These are phyloP conservation scores for Phaedon cochleariae DNA, from an alignment of 2,888 invertebrate genomes.

Conservation along the genomic window DNA sequence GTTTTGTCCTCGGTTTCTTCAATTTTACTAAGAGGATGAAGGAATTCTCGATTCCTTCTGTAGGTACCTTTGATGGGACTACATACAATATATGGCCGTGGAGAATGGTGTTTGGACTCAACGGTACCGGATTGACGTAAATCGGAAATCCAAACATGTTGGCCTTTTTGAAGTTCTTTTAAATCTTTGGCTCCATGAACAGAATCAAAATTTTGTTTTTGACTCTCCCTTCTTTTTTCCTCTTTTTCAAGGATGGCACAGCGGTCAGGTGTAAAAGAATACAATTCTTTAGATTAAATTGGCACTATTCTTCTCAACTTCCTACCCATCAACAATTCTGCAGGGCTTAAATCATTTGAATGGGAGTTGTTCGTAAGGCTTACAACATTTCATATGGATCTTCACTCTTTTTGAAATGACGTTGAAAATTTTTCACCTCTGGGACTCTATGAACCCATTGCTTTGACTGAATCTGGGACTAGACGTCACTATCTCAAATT, in stretches of 20 bases:
- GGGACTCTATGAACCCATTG: constrained; percentile 41
- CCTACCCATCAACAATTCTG: constrained; percentile 47
- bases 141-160: constrained; percentile 46
- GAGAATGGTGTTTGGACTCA: constrained; percentile 9
- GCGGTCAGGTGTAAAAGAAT: neutral
- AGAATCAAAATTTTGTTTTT: too few relatives aligned
- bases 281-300: constrained; percentile 15
- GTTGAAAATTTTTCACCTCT: constrained; percentile 43
- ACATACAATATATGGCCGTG: constrained; percentile 24
- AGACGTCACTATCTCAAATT: constrained; percentile 37
- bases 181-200: constrained; percentile 4
- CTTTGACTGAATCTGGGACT: constrained; percentile 42
- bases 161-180: constrained; percentile 27
- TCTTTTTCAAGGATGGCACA: constrained; percentile 5
- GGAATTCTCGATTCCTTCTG: neutral
- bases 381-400: constrained; percentile 43
- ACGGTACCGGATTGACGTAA: constrained; percentile 32
- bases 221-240: constrained; percentile 1
- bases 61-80: constrained; percentile 21
- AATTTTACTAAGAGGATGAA: neutral
- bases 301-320: constrained; percentile 41
- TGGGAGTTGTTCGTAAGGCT: constrained; percentile 39
- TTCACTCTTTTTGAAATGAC: constrained; percentile 40
- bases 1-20: neutral
- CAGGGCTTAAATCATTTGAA: constrained; percentile 43